Conservation (phyloP, 2,888 invertebrate genomes). For the Aleiodes leptofemur region DNA sequence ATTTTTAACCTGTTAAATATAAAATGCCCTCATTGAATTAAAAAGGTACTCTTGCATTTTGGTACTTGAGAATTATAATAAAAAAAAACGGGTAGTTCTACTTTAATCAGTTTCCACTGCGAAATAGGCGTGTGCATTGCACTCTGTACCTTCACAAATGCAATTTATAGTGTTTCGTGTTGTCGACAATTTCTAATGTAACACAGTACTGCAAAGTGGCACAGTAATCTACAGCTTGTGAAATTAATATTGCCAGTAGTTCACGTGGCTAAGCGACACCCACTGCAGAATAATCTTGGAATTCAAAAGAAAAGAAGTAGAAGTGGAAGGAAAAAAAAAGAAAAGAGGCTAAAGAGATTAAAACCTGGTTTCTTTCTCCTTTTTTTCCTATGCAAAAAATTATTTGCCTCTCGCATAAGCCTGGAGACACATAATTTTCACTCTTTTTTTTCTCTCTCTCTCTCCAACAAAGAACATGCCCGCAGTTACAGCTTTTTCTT, state of each 20-base stretch:
- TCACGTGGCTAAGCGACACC: constrained; percentile 13
- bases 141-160: constrained; percentile 20
- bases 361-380: not conserved
- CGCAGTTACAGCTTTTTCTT: constrained; percentile 16
- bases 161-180: constrained; percentile 55
- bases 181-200: constrained; percentile 52
- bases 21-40: no score
- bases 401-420: constrained; percentile 5
- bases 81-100: no score
- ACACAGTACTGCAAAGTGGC: constrained; percentile 18
- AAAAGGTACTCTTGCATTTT: no score
- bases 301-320: not conserved
- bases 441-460: not conserved
- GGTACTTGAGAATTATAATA: no score
- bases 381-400: constrained; percentile 1
- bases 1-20: no score
- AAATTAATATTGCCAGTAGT: constrained; percentile 48
- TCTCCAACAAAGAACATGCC: not conserved
- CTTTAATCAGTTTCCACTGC: constrained; percentile 23
- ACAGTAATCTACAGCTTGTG: constrained; percentile 43
- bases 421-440: not conserved
- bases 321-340: not conserved
- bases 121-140: constrained; percentile 39
- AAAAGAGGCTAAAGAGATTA: constrained; percentile 8
- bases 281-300: constrained; percentile 8